Conservation (phyloP, 2,113 vertebrate genomes). For the Bubo scandiacus region DNA sequence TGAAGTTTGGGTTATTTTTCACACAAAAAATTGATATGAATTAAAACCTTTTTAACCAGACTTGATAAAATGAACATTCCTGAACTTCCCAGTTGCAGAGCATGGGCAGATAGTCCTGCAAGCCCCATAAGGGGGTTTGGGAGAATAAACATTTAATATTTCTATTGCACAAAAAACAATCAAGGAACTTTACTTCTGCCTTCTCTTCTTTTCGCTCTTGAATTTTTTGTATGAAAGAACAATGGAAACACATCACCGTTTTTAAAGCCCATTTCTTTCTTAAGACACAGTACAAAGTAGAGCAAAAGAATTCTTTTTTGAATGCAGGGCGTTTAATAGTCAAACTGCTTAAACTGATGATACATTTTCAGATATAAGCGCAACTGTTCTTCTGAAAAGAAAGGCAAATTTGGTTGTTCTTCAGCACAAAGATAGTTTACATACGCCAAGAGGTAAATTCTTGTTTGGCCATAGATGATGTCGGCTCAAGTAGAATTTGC, state of each 20-base stretch:
- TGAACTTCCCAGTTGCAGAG: not conserved
- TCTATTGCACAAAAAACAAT: not conserved
- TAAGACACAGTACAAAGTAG: not conserved
- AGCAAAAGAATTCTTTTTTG: not conserved
- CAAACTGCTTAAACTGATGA: not conserved
- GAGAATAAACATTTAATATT: not conserved
- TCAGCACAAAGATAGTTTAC: constrained; percentile 1
- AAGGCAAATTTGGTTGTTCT: constrained; percentile 2
- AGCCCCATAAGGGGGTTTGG: not conserved
- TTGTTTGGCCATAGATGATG: not conserved
- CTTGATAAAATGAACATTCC: not conserved
- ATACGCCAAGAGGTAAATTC: not conserved
- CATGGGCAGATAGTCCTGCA: not conserved
- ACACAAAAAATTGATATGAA: not conserved
- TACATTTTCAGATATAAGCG: not conserved
- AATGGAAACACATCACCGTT: not conserved
- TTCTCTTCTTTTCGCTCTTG: not conserved
- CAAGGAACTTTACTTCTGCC: not conserved
- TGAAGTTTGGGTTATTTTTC: not conserved
- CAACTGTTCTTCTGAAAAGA: constrained; percentile 9
- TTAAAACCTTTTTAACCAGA: not conserved
- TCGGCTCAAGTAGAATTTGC: constrained; percentile 70
- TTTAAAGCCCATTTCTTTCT: not conserved
- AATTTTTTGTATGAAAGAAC: not conserved
- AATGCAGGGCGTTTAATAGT: not conserved